A percentile compares a stretch with the other conserved stretches of the same genome.
These are phyloP conservation scores for Drosophila jambulina DNA, from an alignment of 1,140 invertebrate species.

Conservation along the genomic window DNA sequence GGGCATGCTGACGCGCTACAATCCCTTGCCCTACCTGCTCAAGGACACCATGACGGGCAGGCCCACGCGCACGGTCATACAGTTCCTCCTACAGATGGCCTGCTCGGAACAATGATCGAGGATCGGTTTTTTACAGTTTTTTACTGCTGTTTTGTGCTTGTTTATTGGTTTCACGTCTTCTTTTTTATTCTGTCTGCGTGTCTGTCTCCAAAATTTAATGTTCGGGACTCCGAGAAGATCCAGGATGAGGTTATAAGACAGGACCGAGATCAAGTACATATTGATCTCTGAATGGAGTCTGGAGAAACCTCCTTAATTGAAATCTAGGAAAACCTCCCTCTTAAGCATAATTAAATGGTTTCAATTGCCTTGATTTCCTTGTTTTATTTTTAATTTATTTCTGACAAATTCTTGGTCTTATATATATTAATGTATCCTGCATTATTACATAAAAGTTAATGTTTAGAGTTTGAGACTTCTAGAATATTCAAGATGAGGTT, in stretches of 20 bases:
- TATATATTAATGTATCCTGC: background rate
- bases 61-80: conserved; percentile 88
- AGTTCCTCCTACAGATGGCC: conserved; percentile 87
- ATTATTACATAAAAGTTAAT: background rate
- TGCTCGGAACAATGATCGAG: conserved; percentile 80
- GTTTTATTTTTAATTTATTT: background rate
- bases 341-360: conserved; percentile 24
- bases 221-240: background rate
- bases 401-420: background rate
- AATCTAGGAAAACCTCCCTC: background rate
- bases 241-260: background rate
- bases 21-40: conserved; percentile 87
- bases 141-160: background rate
- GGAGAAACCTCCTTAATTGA: background rate
- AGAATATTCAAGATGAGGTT: background rate
- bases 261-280: background rate
- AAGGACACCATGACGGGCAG: conserved; percentile 87
- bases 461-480: background rate
- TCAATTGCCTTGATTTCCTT: background rate
- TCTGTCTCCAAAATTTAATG: background rate
- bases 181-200: background rate
- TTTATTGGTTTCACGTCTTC: background rate
- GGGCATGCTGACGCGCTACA: conserved; percentile 86
- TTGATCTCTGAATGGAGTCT: background rate
- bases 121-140: background rate